phyloP scores from a whole-genome alignment of 2,888 invertebrate genomes.

The Ophraella communa region DNA sequence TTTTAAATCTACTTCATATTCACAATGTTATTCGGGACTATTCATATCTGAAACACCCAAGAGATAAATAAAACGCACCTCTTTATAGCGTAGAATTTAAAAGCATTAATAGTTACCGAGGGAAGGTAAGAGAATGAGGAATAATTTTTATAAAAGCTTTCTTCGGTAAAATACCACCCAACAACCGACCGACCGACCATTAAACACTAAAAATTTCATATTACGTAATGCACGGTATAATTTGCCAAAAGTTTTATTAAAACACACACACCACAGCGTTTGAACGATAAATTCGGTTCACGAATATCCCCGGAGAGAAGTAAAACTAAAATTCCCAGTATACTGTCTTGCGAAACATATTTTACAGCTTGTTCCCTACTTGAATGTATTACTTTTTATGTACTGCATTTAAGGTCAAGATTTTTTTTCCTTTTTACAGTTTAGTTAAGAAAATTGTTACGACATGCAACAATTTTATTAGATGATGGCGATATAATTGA shows the following conservation, averaged over 20 bases:
- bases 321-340: not conserved
- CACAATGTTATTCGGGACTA: no score
- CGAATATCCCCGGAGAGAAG: not conserved
- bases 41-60: not conserved
- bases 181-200: not conserved
- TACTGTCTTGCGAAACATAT: not conserved
- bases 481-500: no score
- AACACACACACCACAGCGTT: not conserved
- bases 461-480: no score
- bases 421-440: no score
- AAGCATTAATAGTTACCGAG: not conserved
- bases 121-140: not conserved
- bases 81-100: not conserved
- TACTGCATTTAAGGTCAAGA: no score
- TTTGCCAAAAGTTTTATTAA: not conserved
- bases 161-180: not conserved
- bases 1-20: no score
- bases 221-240: not conserved
- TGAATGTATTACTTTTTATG: no score
- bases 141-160: not conserved
- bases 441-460: no score
- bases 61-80: not conserved
- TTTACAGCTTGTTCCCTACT: not conserved
- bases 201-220: not conserved
- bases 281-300: not conserved